Conservation (phyloP, 2,888 invertebrate species). For the Coenonympha glycerion region DNA sequence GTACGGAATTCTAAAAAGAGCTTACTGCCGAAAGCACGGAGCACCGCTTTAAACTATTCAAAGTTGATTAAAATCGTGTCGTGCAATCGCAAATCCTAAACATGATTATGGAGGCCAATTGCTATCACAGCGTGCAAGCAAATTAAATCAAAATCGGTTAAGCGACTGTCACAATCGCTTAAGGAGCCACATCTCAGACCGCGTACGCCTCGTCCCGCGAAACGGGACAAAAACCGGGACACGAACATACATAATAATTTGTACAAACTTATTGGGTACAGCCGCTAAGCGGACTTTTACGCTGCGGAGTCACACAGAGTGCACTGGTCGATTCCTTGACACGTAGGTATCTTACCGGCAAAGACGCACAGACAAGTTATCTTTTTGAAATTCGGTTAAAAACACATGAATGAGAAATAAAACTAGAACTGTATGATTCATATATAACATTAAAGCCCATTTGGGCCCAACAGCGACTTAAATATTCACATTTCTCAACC, state of each 20-base stretch:
- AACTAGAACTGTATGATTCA: too few relatives aligned
- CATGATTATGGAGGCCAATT: slow-evolving; percentile 7
- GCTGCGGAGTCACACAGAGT: neutral
- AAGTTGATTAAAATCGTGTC: neutral
- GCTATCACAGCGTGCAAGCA: slow-evolving; percentile 23
- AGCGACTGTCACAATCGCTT: slow-evolving; percentile 35
- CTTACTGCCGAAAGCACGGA: too few relatives aligned
- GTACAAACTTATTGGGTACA: slow-evolving; percentile 11
- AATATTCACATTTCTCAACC: too few relatives aligned
- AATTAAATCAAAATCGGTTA: slow-evolving; percentile 33
- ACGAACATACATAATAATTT: slow-evolving; percentile 36
- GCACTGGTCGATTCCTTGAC: too few relatives aligned
- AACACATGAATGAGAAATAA: too few relatives aligned
- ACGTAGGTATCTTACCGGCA: too few relatives aligned
- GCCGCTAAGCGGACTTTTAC: slow-evolving; percentile 29
- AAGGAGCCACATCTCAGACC: slow-evolving; percentile 30
- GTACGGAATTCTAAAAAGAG: too few relatives aligned
- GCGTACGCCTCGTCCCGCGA: slow-evolving; percentile 31
- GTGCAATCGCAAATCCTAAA: slow-evolving; percentile 8
- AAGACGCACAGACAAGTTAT: too few relatives aligned
- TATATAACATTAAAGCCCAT: too few relatives aligned
- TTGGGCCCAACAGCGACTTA: too few relatives aligned
- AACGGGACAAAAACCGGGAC: slow-evolving; percentile 34
- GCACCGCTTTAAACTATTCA: too few relatives aligned
- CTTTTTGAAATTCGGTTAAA: too few relatives aligned